Base-by-base conservation (phyloP, 37 sponge, comb jelly and placozoan genomes). In the Bolinopsis microptera region DNA sequence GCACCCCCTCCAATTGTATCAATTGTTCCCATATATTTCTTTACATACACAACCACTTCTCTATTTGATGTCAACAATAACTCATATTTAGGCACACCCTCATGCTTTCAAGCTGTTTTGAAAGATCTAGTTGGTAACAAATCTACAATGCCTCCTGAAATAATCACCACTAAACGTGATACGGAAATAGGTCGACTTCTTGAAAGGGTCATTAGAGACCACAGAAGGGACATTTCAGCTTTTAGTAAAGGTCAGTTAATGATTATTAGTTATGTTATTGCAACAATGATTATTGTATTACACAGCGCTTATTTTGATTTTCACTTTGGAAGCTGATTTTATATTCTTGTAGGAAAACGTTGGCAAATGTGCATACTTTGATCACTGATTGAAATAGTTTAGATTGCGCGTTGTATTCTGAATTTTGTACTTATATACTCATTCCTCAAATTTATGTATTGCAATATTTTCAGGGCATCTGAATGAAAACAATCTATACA, bases 401-500 rank as follows among this genome's bases (percentile, higher is more conserved):
- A n/a, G n/a, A n/a, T n/a, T n/a, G n/a, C n/a, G n/a, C n/a, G n/a
- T n/a, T n/a, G n/a, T n/a, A n/a, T n/a, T n/a, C n/a, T n/a, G n/a
- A 18, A 67, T 67, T 67, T 67, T 67, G 68, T 67, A 18, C 68
- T 22, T 18, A 13, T 67, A 22, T 18, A 67, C 13, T 22, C 13
- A 18, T 67, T 22, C 18, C 68, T 22, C 18, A 67, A 22, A 67
- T 67, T 22, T 18, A 22, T 67, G 18, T 67, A 67, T 18, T 67
- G 13, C 18, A 67, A 67, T 22, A 30, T 23, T 41, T 28, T 25
- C 48, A 86, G 90, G 90, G 9, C 90, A 86, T 39, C 30, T 86
- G 36, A 86, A 86, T 86, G 90, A 86, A 86, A 86, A 86, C 61
- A 86, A 86, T 24, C 28, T 86, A 26, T 86, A 86, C 90, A 86